Evolutionary conservation across 2,113 vertebrate species (phyloP), one percentile per base, ranked within the genome.

Genomic region (Pogonocichla stellata): DNA sequence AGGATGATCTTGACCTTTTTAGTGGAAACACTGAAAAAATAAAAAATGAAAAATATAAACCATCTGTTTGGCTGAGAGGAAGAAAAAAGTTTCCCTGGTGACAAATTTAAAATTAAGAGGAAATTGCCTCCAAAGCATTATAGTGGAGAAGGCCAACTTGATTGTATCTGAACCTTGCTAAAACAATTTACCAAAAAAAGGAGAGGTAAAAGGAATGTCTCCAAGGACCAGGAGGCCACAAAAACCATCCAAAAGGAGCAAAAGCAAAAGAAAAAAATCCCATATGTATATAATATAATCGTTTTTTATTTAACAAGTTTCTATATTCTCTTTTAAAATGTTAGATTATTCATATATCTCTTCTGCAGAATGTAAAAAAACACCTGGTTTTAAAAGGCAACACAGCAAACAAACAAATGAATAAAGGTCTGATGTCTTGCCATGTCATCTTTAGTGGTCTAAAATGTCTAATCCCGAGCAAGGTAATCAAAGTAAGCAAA

Each of bases 1-100:
- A 87, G 94, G 61, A 97, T 29, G 31, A 94, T 91, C 72, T 91
- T 96, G 87, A 97, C 48, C 72, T 95, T 86, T 77, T 92, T 73
- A 93, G 83, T 82, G n/a, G 45, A 92, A 93, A 71, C 24, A 40
- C 0, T 69, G 7, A 66, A 60, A 94, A 82, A 56, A 86, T 6
- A 53, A 83, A 94, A 92, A 97, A 81, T 25, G 9, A 78, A 93
- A 95, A 98, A 96, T 84, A 85, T 86, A 97, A 97, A 94, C 34
- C 97, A 98, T 89, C 96, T 98, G 97, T 97, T 98, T 98, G 97
- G 97, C 96, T 95, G 79, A 86, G 71, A 95, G 60, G 50, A 97
- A 95, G 56, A 87, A 95, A 95, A 97, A 96, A 12, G 3, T 87
- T 97, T 98, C 97, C 93, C 97, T 25, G 50, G 60, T 96, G 97